These are phyloP conservation scores for Oeneis ivallda DNA, from an alignment of 2,888 invertebrate species.

Conservation along the genomic window DNA sequence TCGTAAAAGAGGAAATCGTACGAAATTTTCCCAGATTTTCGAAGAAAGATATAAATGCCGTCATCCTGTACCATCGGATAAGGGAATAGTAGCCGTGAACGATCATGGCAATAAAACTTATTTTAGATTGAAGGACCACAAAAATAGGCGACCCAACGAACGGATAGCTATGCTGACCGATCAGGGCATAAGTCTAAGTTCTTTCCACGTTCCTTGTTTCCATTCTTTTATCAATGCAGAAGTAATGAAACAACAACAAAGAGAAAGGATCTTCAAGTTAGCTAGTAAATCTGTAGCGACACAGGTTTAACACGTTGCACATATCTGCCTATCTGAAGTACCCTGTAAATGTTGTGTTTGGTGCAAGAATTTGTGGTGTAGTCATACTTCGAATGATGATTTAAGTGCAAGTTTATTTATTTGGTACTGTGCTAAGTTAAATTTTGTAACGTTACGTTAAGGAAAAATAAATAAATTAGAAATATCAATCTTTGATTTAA, in stretches of 20 bases:
- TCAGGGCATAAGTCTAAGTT: slow-evolving; percentile 67
- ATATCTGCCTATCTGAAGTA: slow-evolving; percentile 31
- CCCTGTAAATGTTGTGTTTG: slow-evolving; percentile 42
- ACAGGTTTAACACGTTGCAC: slow-evolving; percentile 25
- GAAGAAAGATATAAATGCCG: slow-evolving; percentile 53
- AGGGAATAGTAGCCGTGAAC: slow-evolving; percentile 63
- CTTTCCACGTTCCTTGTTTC: slow-evolving; percentile 71
- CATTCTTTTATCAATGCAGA: slow-evolving; percentile 65
- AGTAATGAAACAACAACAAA: slow-evolving; percentile 55
- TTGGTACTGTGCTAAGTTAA: slow-evolving; percentile 64
- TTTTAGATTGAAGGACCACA: slow-evolving; percentile 52
- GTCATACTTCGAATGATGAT: slow-evolving; percentile 44
- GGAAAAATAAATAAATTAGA: slow-evolving; percentile 43
- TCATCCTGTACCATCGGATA: slow-evolving; percentile 60
- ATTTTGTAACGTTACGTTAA: slow-evolving; percentile 64
- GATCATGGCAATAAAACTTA: slow-evolving; percentile 61
- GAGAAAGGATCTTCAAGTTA: slow-evolving; percentile 46
- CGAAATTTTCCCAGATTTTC: slow-evolving; percentile 33
- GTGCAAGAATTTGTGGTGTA: slow-evolving; percentile 51
- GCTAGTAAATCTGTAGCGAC: slow-evolving; percentile 35
- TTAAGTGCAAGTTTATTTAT: slow-evolving; percentile 43
- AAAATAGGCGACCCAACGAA: slow-evolving; percentile 56
- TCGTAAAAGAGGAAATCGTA: slow-evolving; percentile 27
- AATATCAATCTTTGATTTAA: neutral
- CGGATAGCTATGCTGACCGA: slow-evolving; percentile 51